These are phyloP conservation scores for Megalops atlanticus DNA, from an alignment of 2,113 vertebrate genomes.

Conservation along the genomic window DNA sequence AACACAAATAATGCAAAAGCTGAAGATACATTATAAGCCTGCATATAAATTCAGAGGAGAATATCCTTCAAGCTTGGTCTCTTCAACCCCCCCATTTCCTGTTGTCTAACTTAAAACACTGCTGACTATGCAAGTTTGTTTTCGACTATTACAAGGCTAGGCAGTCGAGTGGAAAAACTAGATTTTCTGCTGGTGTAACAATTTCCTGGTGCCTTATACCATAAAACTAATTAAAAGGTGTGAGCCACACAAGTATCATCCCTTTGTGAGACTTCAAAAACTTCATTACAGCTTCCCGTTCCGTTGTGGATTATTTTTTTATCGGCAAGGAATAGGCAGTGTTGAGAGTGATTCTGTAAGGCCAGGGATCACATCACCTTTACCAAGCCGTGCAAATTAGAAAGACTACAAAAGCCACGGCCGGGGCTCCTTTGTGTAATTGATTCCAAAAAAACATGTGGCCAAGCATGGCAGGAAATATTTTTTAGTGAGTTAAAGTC, in stretches of 20 bases:
- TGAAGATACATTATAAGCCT: background rate
- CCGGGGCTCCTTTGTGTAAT: background rate
- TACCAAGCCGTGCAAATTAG: background rate
- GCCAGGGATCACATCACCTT: background rate
- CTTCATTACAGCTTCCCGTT: slow-evolving; percentile 32
- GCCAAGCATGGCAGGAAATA: background rate
- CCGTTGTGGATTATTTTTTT: slow-evolving; percentile 4
- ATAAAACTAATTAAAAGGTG: slow-evolving; percentile 55
- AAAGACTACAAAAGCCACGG: background rate
- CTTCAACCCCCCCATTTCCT: background rate
- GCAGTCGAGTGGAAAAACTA: slow-evolving; percentile 60
- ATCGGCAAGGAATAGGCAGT: background rate
- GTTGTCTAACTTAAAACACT: slow-evolving; percentile 32
- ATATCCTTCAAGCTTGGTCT: background rate
- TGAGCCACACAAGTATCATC: slow-evolving; percentile 48
- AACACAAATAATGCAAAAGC: background rate
- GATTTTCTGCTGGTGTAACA: slow-evolving; percentile 58
- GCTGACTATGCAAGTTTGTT: slow-evolving; percentile 40
- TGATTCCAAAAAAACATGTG: background rate
- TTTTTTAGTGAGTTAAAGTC: too few relatives aligned
- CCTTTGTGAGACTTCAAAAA: slow-evolving; percentile 33
- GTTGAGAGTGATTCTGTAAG: background rate
- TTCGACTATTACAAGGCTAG: slow-evolving; percentile 53
- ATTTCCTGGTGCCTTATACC: slow-evolving; percentile 59
- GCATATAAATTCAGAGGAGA: background rate